Evolutionary conservation across 2,888 invertebrate genomes (phyloP), one percentile per base, ranked within the genome.

Genomic region (Octodonta nipae): DNA sequence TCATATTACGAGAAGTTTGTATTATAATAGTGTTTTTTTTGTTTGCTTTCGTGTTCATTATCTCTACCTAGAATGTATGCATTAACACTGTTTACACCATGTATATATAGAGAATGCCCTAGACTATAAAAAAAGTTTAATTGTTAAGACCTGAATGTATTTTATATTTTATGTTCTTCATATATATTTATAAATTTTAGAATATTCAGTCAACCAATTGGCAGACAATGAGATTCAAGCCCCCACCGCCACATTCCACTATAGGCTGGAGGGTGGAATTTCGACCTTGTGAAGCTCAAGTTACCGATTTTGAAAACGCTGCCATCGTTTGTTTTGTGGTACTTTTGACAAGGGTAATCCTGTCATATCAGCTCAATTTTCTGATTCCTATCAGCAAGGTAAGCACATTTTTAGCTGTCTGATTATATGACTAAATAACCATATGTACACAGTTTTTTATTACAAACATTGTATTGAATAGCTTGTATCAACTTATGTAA

Each of bases 221-320:
- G 96, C 95, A 96, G 66, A 92, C 93, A 16, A 92, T 96, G 92
- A 72, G 92, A 24, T 98, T 98, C 66, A 98, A 98, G 66, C 95
- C 95, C 15, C 96, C 96, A 26, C 92, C 93, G 13, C 88, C 92
- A 0, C 81, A 91, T 59, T 88, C 91, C 5, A 71, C 86, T 30
- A 98, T 99, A 52, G 98, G 98, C 20, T 99, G 98, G 98, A 74
- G 98, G 45, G 98, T 99, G 1, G 98, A 99, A 68, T 99, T 99
- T 68, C 77, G 98, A 15, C 96, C 98, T 25, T 96, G 96, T 60
- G 93, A 92, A 65, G 86, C 91, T 12, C 98, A 99, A 64, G 74
- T 98, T 46, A 96, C 98, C 0, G 96, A 98, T 67, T 98, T 98
- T 66, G 98, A 99, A 67, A 99, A 99, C 67, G 96, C 98, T 1